These are phyloP conservation scores for Beroe ovata DNA, from an alignment of 37 sponge, comb jelly and placozoan genomes.

Conservation along the genomic window DNA sequence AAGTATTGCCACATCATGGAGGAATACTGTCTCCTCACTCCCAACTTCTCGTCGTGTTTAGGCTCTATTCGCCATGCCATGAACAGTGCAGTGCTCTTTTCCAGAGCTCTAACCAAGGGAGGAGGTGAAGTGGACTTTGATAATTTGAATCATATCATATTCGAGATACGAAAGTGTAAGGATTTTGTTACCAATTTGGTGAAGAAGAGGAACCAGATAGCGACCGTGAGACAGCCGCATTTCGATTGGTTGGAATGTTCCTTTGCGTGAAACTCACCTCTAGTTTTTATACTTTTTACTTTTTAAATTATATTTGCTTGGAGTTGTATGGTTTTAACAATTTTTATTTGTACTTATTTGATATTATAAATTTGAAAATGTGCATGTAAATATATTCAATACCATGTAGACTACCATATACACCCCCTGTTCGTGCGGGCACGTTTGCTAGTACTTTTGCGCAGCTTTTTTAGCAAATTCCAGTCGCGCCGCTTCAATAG, in stretches of 20 bases:
- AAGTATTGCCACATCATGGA: conserved; percentile 57
- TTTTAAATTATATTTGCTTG: too few relatives aligned
- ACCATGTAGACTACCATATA: too few relatives aligned
- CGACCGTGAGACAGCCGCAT: conserved; percentile 29
- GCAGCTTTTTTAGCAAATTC: too few relatives aligned
- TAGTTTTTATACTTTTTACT: too few relatives aligned
- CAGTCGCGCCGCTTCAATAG: too few relatives aligned
- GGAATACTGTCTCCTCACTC: conserved; percentile 56
- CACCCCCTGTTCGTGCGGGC: too few relatives aligned
- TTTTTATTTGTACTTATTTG: too few relatives aligned
- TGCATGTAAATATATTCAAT: too few relatives aligned
- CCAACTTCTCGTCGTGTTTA: neutral
- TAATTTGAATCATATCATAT: neutral
- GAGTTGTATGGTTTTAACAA: too few relatives aligned
- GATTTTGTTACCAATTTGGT: conserved; percentile 49
- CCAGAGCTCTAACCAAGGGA: neutral
- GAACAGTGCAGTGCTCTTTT: neutral
- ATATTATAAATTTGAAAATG: too few relatives aligned
- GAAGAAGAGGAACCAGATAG: conserved; percentile 59
- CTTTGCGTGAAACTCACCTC: too few relatives aligned
- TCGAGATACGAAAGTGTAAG: neutral
- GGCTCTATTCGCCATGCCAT: conserved; percentile 9
- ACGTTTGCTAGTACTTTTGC: too few relatives aligned
- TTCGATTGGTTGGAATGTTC: conserved; percentile 60
- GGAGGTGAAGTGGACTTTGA: neutral